phyloP scores from a whole-genome alignment of 2,113 vertebrate species.

The Xyrauchen texanus region DNA sequence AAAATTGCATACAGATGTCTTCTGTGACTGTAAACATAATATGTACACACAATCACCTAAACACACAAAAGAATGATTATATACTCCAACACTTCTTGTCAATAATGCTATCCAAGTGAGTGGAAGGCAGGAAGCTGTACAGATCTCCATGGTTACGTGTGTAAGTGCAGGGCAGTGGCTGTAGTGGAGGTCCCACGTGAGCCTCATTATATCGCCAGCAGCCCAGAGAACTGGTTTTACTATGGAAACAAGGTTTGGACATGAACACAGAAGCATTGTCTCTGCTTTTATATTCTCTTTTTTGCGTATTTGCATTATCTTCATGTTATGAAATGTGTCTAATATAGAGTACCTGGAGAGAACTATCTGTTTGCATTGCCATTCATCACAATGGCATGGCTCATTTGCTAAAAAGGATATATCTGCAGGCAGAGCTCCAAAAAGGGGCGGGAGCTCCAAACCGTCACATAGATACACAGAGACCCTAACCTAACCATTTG shows the following conservation, averaged over 20 bases:
- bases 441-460: no score
- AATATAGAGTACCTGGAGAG: no score
- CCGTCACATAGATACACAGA: no score
- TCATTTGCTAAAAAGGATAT: no score
- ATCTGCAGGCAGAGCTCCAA: no score
- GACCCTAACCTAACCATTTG: no score
- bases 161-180: slow-evolving; percentile 80
- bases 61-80: neutral
- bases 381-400: no score
- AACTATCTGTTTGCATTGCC: no score
- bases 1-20: slow-evolving; percentile 83
- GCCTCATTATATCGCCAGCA: slow-evolving; percentile 77
- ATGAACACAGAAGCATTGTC: neutral
- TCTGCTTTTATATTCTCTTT: neutral
- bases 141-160: slow-evolving; percentile 80
- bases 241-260: slow-evolving; percentile 85
- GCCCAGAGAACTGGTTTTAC: slow-evolving; percentile 90
- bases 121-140: slow-evolving; percentile 81
- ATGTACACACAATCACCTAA: neutral
- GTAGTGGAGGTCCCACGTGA: slow-evolving; percentile 79
- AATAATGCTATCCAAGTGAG: slow-evolving; percentile 73
- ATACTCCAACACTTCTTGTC: neutral
- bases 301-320: no score
- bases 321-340: no score
- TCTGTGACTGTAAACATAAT: slow-evolving; percentile 77